Conservation (phyloP, 2,888 invertebrate genomes). For the Cheilosia vernalis region DNA sequence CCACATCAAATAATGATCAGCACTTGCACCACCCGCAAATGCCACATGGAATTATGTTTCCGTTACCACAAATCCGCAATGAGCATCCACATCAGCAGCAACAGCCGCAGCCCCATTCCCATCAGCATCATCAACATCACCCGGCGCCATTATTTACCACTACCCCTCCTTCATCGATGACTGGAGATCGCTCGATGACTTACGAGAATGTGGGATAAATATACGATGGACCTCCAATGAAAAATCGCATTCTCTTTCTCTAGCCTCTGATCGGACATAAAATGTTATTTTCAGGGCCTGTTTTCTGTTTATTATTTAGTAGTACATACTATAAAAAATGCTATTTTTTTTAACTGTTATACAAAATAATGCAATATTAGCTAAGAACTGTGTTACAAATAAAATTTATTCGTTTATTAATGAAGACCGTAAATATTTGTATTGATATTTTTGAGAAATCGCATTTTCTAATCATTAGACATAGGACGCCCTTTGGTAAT, state of each 20-base stretch:
- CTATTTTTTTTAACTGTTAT: slow-evolving; percentile 65
- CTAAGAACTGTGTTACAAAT: slow-evolving; percentile 70
- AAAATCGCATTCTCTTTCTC: slow-evolving; percentile 53
- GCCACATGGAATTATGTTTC: slow-evolving; percentile 82
- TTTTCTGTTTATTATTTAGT: slow-evolving; percentile 29
- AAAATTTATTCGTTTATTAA: slow-evolving; percentile 62
- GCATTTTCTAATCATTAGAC: too few species aligned
- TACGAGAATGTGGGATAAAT: slow-evolving; percentile 82
- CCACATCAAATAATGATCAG: slow-evolving; percentile 76
- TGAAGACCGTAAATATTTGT: background rate
- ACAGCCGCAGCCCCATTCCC: slow-evolving; percentile 80
- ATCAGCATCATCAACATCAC: slow-evolving; percentile 80
- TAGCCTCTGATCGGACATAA: slow-evolving; percentile 46
- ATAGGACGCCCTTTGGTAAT: too few species aligned
- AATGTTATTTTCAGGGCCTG: slow-evolving; percentile 53
- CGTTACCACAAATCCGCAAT: slow-evolving; percentile 80
- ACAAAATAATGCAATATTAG: slow-evolving; percentile 72
- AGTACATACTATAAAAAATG: slow-evolving; percentile 38
- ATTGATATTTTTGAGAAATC: background rate
- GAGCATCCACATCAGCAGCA: slow-evolving; percentile 79
- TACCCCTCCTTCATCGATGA: slow-evolving; percentile 79
- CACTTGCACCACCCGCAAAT: slow-evolving; percentile 82
- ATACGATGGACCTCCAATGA: slow-evolving; percentile 18
- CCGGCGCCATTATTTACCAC: slow-evolving; percentile 80
- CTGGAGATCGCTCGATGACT: slow-evolving; percentile 81